Evolutionary conservation across 2,113 vertebrate species (phyloP).

Genomic region (Daphoenositta chrysoptera): DNA sequence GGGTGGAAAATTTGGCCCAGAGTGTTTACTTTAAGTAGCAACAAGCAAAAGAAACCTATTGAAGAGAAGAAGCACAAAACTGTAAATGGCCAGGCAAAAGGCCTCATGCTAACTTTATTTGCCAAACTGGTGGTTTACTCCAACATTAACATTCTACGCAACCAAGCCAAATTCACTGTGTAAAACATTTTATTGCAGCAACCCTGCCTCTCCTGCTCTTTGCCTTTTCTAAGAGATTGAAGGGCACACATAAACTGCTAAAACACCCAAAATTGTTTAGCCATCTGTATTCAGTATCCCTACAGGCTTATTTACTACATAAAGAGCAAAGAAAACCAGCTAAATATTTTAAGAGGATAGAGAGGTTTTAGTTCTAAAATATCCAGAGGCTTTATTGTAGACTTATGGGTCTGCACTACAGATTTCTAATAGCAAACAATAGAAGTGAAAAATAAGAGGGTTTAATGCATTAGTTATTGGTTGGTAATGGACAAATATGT

Average conservation of each 20-base stretch:
- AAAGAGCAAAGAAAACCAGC: background rate
- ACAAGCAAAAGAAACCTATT: background rate
- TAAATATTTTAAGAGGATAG: background rate
- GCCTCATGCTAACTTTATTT: background rate
- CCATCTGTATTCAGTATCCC: background rate
- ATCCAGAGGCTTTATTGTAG: background rate
- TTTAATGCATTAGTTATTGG: constrained; percentile 9
- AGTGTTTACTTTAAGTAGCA: background rate
- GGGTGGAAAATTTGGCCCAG: background rate
- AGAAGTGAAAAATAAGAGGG: constrained; percentile 27
- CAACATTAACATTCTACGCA: background rate
- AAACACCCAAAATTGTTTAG: background rate
- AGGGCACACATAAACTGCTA: background rate
- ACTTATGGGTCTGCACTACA: background rate
- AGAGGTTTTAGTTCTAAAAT: constrained; percentile 10
- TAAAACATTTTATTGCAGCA: constrained; percentile 1
- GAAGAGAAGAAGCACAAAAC: constrained; percentile 3
- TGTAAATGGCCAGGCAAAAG: constrained; percentile 12
- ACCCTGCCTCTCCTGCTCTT: background rate
- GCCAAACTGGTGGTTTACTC: constrained; percentile 23
- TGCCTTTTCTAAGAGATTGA: background rate
- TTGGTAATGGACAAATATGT: background rate
- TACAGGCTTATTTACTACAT: background rate
- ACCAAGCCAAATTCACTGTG: background rate
- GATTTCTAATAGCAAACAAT: constrained; percentile 8